Evolutionary conservation across 2,113 vertebrate genomes (phyloP).

Genomic region (Hymenochirus boettgeri): DNA sequence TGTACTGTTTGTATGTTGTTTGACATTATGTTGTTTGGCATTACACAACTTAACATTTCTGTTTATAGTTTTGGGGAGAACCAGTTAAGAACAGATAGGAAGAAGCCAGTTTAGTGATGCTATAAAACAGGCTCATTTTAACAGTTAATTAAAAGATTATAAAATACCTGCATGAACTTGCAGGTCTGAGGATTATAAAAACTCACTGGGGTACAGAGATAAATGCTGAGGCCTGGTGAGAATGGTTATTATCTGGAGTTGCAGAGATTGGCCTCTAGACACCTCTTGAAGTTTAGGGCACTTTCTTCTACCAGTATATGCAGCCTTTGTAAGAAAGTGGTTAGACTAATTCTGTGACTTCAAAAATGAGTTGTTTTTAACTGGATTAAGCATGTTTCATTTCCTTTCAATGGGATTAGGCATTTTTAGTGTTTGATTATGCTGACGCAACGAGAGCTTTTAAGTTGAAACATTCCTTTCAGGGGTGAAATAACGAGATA

Average conservation of each 20-base stretch:
- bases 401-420: background rate
- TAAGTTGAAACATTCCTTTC: too few relatives aligned
- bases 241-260: conserved; percentile 36
- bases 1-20: too few relatives aligned
- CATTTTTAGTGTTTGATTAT: conserved; percentile 1
- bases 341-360: background rate
- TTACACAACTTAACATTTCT: too few relatives aligned
- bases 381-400: background rate
- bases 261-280: conserved; percentile 29
- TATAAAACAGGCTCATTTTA: conserved; percentile 24
- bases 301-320: conserved; percentile 24
- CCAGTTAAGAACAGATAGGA: background rate
- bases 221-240: conserved; percentile 27
- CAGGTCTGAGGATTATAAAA: conserved; percentile 25
- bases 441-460: too few relatives aligned
- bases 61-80: too few relatives aligned
- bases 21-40: too few relatives aligned
- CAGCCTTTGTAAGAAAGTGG: conserved; percentile 2
- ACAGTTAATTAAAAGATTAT: conserved; percentile 38
- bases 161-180: conserved; percentile 35
- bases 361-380: background rate
- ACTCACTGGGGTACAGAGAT: conserved; percentile 26
- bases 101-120: background rate
- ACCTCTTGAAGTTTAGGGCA: conserved; percentile 24
- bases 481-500: too few relatives aligned